These are phyloP conservation scores for Callosobruchus maculatus DNA, from an alignment of 2,888 invertebrate species.

Conservation along the genomic window DNA sequence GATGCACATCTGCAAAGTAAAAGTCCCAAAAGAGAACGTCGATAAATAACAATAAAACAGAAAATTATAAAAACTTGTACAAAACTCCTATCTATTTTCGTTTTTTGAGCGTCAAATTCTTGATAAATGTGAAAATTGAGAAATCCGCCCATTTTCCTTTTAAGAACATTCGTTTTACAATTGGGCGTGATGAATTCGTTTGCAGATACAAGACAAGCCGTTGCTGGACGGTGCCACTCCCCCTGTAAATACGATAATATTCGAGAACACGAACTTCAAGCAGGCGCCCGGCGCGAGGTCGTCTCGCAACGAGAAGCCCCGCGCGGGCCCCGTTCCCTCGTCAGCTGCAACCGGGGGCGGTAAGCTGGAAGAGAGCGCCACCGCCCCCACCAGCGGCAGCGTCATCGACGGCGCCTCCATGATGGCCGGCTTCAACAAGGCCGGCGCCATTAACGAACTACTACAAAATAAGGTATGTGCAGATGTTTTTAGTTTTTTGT, in stretches of 20 bases:
- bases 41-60: too few species aligned
- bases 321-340: slow-evolving; percentile 30
- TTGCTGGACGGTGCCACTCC: slow-evolving; percentile 72
- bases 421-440: slow-evolving; percentile 50
- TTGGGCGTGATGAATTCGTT: not conserved
- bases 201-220: slow-evolving; percentile 46
- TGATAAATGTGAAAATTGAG: too few species aligned
- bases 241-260: slow-evolving; percentile 84
- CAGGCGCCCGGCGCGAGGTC: slow-evolving; percentile 61
- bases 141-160: too few species aligned
- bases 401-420: slow-evolving; percentile 39
- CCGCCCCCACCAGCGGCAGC: not conserved
- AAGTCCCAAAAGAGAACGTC: too few species aligned
- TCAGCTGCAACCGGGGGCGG: not conserved
- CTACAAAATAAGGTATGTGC: not conserved
- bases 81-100: too few species aligned
- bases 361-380: slow-evolving; percentile 55
- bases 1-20: too few species aligned
- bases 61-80: too few species aligned
- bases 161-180: too few species aligned
- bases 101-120: too few species aligned
- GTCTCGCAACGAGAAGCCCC: slow-evolving; percentile 57
- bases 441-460: slow-evolving; percentile 31
- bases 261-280: slow-evolving; percentile 89
- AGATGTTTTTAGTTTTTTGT: too few species aligned